phyloP scores from a whole-genome alignment of 1,140 invertebrate genomes.

The Drosophila cardini region DNA sequence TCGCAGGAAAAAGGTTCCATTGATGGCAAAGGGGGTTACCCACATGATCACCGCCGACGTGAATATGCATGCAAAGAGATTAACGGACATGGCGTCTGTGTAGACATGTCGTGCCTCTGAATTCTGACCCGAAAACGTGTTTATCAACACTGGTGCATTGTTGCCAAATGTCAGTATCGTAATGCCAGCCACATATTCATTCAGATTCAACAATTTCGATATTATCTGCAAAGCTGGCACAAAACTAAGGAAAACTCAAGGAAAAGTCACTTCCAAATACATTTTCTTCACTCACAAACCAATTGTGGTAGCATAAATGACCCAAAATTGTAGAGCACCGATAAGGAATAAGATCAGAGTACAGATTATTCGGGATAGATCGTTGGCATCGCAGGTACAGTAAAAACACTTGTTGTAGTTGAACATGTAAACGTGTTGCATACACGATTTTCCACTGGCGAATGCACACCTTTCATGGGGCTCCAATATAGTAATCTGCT shows the following conservation, averaged over 20 bases:
- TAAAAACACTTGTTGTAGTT: slow-evolving; percentile 36
- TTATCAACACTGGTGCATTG: slow-evolving; percentile 91
- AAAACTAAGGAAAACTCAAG: slow-evolving; percentile 85
- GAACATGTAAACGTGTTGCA: background rate
- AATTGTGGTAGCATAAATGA: slow-evolving; percentile 14
- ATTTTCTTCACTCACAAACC: slow-evolving; percentile 6
- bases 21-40: slow-evolving; percentile 31
- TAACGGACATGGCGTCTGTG: slow-evolving; percentile 35
- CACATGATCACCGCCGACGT: slow-evolving; percentile 25
- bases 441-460: slow-evolving; percentile 10
- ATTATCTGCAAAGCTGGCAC: slow-evolving; percentile 89
- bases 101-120: slow-evolving; percentile 26
- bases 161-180: slow-evolving; percentile 92
- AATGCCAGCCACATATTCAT: slow-evolving; percentile 91
- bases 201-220: slow-evolving; percentile 87
- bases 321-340: slow-evolving; percentile 27
- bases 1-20: slow-evolving; percentile 32
- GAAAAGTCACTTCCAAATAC: background rate
- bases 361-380: slow-evolving; percentile 9
- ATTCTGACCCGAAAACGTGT: slow-evolving; percentile 64
- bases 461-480: slow-evolving; percentile 12
- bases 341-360: background rate
- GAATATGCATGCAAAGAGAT: slow-evolving; percentile 12
- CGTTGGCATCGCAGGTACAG: slow-evolving; percentile 23
- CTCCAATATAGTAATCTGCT: slow-evolving; percentile 7